These are phyloP conservation scores for Catostomus latipinnis DNA, from an alignment of 2,797 vertebrate species.

Conservation along the genomic window DNA sequence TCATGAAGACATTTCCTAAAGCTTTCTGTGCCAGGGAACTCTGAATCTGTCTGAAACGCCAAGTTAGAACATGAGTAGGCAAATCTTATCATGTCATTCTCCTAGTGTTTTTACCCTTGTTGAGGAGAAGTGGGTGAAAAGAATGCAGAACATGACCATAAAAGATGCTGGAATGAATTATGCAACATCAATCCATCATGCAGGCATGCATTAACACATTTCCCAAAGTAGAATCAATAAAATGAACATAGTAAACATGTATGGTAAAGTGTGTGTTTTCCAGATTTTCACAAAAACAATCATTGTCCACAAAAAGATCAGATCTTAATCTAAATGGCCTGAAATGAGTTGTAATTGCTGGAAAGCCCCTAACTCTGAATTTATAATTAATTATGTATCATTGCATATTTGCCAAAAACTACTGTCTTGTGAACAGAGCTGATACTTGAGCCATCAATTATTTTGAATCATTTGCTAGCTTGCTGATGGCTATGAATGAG, in stretches of 20 bases:
- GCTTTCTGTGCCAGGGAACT: neutral
- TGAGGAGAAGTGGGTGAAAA: conserved; percentile 20
- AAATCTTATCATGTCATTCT: conserved; percentile 33
- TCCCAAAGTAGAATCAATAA: neutral
- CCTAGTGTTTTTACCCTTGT: conserved; percentile 9
- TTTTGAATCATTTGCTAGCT: conserved; percentile 67
- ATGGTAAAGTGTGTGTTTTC: neutral
- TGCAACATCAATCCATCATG: conserved; percentile 3
- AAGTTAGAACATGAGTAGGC: conserved; percentile 30
- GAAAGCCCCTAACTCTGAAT: conserved; percentile 22
- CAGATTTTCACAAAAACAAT: neutral
- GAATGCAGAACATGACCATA: conserved; percentile 16
- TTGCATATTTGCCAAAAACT: conserved; percentile 20
- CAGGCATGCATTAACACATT: neutral
- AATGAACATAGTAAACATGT: neutral
- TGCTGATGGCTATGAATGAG: conserved; percentile 60
- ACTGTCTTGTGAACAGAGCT: conserved; percentile 42
- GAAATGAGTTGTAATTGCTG: conserved; percentile 24
- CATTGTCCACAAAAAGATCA: neutral
- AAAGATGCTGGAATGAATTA: conserved; percentile 14
- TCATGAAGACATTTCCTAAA: conserved; percentile 63
- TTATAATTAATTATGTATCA: conserved; percentile 37
- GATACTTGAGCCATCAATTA: conserved; percentile 69
- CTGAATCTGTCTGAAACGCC: neutral
- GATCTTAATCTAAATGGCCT: neutral